Percentiles rank a stretch among this genome's conserved stretches.
Conservation (phyloP, 1,140 invertebrate genomes). For the Leguminivora glycinivorella region DNA sequence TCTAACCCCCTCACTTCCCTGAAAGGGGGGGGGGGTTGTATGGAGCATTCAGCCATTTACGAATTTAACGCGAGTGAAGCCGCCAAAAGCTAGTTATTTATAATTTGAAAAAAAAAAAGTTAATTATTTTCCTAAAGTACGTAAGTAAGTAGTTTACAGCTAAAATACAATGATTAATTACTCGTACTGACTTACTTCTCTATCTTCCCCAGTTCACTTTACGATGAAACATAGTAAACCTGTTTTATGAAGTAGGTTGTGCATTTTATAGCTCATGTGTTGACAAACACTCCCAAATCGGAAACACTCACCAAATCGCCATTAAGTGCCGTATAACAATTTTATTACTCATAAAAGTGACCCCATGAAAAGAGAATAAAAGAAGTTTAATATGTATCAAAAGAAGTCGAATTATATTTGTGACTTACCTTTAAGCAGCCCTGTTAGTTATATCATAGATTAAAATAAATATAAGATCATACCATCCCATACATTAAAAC, state of each 20-base stretch:
- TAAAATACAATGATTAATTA: not conserved
- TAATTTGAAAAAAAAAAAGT: too few relatives aligned
- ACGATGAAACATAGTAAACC: not conserved
- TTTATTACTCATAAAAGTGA: constrained; percentile 55
- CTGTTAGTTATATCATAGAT: too few relatives aligned
- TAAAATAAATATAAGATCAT: too few relatives aligned
- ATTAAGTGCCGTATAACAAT: constrained; percentile 45
- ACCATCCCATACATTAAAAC: too few relatives aligned
- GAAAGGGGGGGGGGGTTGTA: too few relatives aligned
- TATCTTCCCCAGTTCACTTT: not conserved
- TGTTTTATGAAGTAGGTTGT: constrained; percentile 22
- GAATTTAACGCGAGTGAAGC: too few relatives aligned
- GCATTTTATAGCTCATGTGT: not conserved
- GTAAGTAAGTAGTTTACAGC: not conserved
- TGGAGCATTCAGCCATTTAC: too few relatives aligned
- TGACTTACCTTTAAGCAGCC: too few relatives aligned
- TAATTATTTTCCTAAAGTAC: too few relatives aligned
- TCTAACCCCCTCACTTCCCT: too few relatives aligned
- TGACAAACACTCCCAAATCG: constrained; percentile 31
- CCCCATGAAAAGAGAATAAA: constrained; percentile 46
- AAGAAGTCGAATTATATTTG: constrained; percentile 44
- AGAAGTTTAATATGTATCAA: constrained; percentile 50
- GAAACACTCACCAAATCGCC: constrained; percentile 37
- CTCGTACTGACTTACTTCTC: not conserved
- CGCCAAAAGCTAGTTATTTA: too few relatives aligned